A percentile compares a stretch with the other conserved stretches of the same genome.
Conservation (phyloP, 2,888 invertebrate genomes). For the Tridacna crocea region DNA sequence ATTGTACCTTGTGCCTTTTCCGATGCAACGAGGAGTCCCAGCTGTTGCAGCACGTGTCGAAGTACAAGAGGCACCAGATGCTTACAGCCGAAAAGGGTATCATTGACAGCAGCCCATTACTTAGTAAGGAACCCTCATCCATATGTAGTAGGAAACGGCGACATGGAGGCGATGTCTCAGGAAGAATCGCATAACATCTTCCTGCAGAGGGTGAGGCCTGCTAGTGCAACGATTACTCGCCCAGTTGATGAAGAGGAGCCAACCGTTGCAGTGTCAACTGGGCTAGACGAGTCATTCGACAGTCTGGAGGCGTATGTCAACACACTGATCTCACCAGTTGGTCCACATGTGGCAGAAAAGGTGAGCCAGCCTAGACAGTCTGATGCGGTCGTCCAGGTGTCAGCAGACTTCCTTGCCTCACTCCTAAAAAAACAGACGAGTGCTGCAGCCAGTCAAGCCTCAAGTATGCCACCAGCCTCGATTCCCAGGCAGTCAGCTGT, state of each 20-base stretch:
- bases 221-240: neutral
- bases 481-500: neutral
- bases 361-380: neutral
- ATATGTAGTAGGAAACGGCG: neutral
- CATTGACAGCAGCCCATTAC: constrained; percentile 4
- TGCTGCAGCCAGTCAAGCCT: neutral
- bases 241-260: neutral
- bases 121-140: neutral
- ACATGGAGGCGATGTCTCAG: constrained; percentile 7
- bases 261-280: neutral
- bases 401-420: neutral
- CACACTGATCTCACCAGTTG: neutral
- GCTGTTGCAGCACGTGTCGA: constrained; percentile 2
- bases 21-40: neutral
- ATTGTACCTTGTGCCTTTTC: constrained; percentile 6
- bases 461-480: neutral
- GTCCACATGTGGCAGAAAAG: neutral
- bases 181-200: constrained; percentile 1
- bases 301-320: neutral
- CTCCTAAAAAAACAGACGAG: neutral
- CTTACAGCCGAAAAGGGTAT: neutral
- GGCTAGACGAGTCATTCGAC: neutral
- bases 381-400: neutral
- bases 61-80: constrained; percentile 10
- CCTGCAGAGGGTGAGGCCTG: neutral